Conservation (phyloP, 2,113 vertebrate genomes). For the Ahaetulla prasina region DNA sequence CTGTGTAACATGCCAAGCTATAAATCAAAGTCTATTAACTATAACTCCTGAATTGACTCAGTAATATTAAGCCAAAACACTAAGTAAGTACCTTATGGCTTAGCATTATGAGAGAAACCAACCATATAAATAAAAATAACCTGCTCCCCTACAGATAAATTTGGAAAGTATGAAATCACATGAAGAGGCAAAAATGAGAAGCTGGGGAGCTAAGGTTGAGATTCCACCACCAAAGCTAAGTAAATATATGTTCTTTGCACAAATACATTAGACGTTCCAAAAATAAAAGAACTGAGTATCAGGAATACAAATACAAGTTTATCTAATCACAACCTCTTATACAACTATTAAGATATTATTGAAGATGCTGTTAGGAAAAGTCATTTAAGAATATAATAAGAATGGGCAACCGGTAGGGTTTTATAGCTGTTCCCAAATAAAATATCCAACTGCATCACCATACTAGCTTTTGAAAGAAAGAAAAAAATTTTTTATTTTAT, state of each 20-base stretch:
- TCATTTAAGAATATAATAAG: not conserved
- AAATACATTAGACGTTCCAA: not conserved
- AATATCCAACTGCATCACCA: not conserved
- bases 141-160: not conserved
- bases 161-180: not conserved
- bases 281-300: not conserved
- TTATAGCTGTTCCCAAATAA: not conserved
- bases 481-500: no score
- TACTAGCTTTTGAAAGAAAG: not conserved
- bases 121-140: not conserved
- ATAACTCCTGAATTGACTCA: not conserved
- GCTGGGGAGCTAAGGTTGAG: not conserved
- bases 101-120: not conserved
- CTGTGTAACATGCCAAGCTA: not conserved
- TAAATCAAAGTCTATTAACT: not conserved
- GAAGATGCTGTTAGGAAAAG: not conserved
- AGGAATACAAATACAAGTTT: not conserved
- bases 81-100: not conserved
- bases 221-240: no score
- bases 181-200: not conserved
- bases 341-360: not conserved
- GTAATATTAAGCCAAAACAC: not conserved
- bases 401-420: not conserved
- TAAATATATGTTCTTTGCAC: not conserved
- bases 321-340: not conserved